phyloP scores from a whole-genome alignment of 2,888 invertebrate genomes.

The Cotesia congregata region DNA sequence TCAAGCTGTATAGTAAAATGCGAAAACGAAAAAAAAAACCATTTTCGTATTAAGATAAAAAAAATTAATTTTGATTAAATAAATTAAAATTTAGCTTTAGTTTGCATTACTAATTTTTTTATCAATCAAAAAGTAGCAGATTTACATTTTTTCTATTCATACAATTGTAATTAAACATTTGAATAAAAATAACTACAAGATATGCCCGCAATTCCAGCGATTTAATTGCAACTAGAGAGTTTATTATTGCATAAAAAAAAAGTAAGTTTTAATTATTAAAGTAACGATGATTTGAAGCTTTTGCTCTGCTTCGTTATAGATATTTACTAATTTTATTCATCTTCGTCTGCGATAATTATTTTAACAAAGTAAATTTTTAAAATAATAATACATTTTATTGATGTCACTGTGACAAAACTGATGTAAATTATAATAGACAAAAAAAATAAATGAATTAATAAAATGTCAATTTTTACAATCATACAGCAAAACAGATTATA shows the following conservation, averaged over 20 bases:
- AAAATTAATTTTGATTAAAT: conserved; percentile 31
- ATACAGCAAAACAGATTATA: conserved; percentile 23
- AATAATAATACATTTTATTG: conserved; percentile 14
- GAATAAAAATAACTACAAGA: conserved; percentile 9
- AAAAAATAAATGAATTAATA: conserved; percentile 13
- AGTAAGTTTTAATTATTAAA: conserved; percentile 16
- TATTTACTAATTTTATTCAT: conserved; percentile 31
- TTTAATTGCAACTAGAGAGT: conserved; percentile 29
- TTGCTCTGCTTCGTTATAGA: conserved; percentile 26
- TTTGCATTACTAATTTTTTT: not conserved
- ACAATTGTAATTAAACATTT: conserved; percentile 10
- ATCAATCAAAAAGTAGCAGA: conserved; percentile 2
- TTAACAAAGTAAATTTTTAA: not conserved
- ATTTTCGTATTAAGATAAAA: conserved; percentile 35
- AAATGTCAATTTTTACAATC: conserved; percentile 10
- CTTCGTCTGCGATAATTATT: conserved; percentile 11
- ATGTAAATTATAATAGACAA: not conserved
- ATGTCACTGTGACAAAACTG: not conserved
- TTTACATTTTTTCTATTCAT: conserved; percentile 37
- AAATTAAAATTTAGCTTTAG: conserved; percentile 32
- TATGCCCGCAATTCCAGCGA: conserved; percentile 14
- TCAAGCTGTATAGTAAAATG: conserved; percentile 5
- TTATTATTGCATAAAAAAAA: conserved; percentile 14
- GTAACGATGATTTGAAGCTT: conserved; percentile 22
- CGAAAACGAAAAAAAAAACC: conserved; percentile 18